A percentile compares a stretch with the other conserved stretches of the same genome.
Conservation (phyloP, 2,113 vertebrate species). For the Pachycephala philippinensis region DNA sequence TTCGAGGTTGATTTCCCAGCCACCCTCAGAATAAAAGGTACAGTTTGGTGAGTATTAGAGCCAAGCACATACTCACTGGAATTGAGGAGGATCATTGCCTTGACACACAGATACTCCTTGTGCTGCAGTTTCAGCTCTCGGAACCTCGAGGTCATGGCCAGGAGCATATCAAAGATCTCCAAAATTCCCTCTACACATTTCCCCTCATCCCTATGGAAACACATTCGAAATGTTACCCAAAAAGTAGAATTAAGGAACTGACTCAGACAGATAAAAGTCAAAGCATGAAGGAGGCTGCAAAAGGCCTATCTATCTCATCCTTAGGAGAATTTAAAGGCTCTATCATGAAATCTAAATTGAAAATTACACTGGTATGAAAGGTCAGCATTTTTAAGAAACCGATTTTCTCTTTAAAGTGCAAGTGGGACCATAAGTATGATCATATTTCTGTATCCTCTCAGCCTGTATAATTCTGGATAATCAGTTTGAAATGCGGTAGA, state of each 20-base stretch:
- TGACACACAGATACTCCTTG: conserved; percentile 96
- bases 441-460: not conserved
- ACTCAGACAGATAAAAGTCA: not conserved
- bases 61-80: conserved; percentile 84
- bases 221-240: not conserved
- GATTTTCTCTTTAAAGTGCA: not conserved
- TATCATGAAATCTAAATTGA: not conserved
- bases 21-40: not conserved
- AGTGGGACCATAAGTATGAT: not conserved
- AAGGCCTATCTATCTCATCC: not conserved
- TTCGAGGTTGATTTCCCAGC: not conserved
- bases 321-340: not conserved
- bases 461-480: not conserved
- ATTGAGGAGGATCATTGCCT: conserved; percentile 98
- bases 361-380: not conserved
- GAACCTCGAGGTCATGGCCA: conserved; percentile 91
- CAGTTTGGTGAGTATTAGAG: not conserved
- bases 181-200: conserved; percentile 96
- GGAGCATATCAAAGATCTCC: conserved; percentile 98
- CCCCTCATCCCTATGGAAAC: conserved; percentile 87
- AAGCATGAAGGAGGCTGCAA: not conserved
- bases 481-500: not conserved
- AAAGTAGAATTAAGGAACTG: not conserved
- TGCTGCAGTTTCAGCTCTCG: conserved; percentile 93
- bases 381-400: not conserved